phyloP scores from a whole-genome alignment of 2,113 vertebrate genomes.

The Apteryx mantelli region DNA sequence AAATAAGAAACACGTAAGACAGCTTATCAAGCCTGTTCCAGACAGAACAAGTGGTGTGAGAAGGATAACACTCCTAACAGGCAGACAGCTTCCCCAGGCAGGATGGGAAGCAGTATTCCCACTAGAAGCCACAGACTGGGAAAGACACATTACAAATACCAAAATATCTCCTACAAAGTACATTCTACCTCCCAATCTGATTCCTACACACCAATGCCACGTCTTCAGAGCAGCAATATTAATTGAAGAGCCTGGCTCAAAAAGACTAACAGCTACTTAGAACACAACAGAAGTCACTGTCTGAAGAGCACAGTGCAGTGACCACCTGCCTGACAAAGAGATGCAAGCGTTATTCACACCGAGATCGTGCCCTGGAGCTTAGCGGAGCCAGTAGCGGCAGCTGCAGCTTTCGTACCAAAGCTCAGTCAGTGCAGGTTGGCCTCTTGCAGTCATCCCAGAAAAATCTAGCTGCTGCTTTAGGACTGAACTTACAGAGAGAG shows the following conservation, averaged over 20 bases:
- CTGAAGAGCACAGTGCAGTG: not conserved
- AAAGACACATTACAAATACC: not conserved
- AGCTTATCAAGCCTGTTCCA: not conserved
- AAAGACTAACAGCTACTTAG: not conserved
- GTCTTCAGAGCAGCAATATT: not conserved
- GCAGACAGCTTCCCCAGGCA: not conserved
- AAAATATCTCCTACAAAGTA: not conserved
- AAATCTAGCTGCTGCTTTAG: not conserved
- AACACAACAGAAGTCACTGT: not conserved
- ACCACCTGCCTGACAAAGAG: not conserved
- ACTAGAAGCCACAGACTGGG: not conserved
- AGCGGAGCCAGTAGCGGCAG: not conserved
- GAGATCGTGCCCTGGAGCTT: accelerated
- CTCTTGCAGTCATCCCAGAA: not conserved
- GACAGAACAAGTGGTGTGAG: not conserved
- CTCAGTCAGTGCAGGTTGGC: not conserved
- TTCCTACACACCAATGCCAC: not conserved
- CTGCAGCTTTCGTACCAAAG: not conserved
- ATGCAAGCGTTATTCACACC: not conserved
- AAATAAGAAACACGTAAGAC: not conserved
- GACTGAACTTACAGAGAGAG: not conserved
- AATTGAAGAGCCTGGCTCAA: not conserved
- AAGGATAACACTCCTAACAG: not conserved
- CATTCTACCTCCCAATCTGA: not conserved
- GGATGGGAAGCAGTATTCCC: not conserved